Evolutionary conservation across 2,888 invertebrate genomes (phyloP), one percentile per base, ranked within the genome.

Genomic region (Acleris holmiana): DNA sequence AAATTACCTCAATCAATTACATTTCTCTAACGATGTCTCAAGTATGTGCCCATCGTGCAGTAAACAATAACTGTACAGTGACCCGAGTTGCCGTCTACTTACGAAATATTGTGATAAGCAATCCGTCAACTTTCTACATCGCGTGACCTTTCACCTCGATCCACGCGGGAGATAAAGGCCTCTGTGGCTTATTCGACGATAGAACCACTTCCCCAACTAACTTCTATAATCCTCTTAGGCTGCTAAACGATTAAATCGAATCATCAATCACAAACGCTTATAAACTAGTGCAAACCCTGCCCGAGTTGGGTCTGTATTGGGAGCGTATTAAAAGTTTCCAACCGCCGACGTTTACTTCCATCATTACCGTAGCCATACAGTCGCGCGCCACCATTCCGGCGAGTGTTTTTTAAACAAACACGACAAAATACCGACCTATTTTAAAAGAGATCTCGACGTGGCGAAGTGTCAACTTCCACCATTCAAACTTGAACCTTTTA

Each of bases 401-500:
- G n/a, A 71, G 72, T 73, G 74, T 73, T 78, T 73, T n/a, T 77
- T 13, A 35, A 78, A 82, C 73, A 77, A 79, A 78, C 79, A 76
- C 71, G 66, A 67, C 73, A 64, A 80, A 82, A 80, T 75, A 76
- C 71, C 77, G 79, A 68, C 80, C 82, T 78, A 83, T 82, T 83
- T 85, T 82, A 79, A 79, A 79, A 81, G 77, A 75, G 72, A 72
- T 73, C 78, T 80, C 73, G 76, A 75, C 57, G 46, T 35, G 51
- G 35, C 56, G 29, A 77, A 80, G 79, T 77, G 75, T 77, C 82
- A 79, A 77, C 73, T 71, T 66, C 18, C 19, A 59, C 85, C 79
- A 72, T 48, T 63, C 40, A 68, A 61, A 25, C 58, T 50, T 68
- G 81, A 73, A 53, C 77, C 63, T 25, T 25, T 18, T 3, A 15